Evolutionary conservation across 2,888 invertebrate species (phyloP), one percentile per base, ranked within the genome.

Genomic region (Leptopilina syphax): DNA sequence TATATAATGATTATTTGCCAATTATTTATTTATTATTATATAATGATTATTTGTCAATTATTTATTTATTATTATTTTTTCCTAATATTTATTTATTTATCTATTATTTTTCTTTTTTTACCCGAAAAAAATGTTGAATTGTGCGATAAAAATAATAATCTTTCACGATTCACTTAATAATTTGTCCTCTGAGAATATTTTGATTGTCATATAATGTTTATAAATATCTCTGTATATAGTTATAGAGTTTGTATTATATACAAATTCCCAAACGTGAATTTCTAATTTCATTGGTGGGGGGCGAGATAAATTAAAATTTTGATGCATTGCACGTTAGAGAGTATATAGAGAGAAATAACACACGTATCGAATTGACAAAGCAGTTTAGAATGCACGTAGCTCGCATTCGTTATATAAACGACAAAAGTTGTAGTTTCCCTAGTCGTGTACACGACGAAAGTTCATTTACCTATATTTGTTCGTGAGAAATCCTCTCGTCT

Each of bases 401-500:
- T 27, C 3, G 41, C n/a, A 34, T 73, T 73, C 18, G 57, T 57
- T 73, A 73, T 57, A 73, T 57, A 57, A 73, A 73, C 73, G 57
- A 57, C 73, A 57, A 57, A 57, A 73, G 73, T 57, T 73, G n/a
- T 57, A 57, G 73, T 41, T 57, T 73, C 54, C 34, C 47, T 47
- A 50, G 57, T 8, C 34, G 13, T 57, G 10, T 9, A 41, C 57
- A 57, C 9, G 34, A 0, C 57, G 41, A 73, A 57, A 73, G 57
- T 73, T 57, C 57, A 57, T 41, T 73, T 57, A 8, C 57, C 73
- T 73, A 34, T 73, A 34, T 57, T 73, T 73, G 73, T 73, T 73
- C 57, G 34, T 57, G 57, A 73, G 57, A 57, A 57, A 41, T 57
- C 34, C 9, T 57, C 13, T 57, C 9, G 54, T 73, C 57, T 9